Conservation (phyloP, 2,888 invertebrate species). For the Sclerodermus sp. region DNA sequence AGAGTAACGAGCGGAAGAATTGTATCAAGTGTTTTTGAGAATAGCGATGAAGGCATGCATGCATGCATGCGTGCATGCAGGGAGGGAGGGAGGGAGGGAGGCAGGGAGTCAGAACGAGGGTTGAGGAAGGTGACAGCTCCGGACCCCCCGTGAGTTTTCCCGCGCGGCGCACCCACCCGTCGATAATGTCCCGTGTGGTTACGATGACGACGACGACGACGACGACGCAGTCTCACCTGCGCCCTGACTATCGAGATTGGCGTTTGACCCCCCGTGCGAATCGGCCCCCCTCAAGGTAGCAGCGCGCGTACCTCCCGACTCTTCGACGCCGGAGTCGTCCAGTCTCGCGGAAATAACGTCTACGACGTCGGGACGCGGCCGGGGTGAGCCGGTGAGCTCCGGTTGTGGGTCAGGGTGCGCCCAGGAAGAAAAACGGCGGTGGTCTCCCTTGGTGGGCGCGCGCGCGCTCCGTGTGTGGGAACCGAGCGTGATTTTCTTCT, state of each 20-base stretch:
- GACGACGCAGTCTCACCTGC: conserved; percentile 24
- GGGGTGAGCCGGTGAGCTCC: conserved; percentile 19
- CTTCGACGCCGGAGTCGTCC: conserved; percentile 39
- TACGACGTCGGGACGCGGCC: conserved; percentile 36
- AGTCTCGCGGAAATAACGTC: conserved; percentile 55
- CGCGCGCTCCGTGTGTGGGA: conserved; percentile 46
- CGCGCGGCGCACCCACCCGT: conserved; percentile 55
- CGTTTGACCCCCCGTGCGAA: conserved; percentile 37
- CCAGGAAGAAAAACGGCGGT: neutral
- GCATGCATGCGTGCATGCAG: neutral
- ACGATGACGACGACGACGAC: conserved; percentile 25
- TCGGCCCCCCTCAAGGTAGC: conserved; percentile 28
- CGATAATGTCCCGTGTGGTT: conserved; percentile 47
- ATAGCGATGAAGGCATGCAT: too few species aligned
- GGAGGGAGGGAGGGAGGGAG: neutral
- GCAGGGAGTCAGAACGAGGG: too few species aligned
- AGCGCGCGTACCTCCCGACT: conserved; percentile 29
- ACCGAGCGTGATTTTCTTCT: conserved; percentile 26
- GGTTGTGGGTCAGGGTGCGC: conserved; percentile 16
- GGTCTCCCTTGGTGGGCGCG: conserved; percentile 36
- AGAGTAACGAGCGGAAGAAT: too few species aligned
- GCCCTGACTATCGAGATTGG: conserved; percentile 16
- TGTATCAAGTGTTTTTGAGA: too few species aligned
- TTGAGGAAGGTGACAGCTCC: too few species aligned
- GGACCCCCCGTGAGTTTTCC: conserved; percentile 51